phyloP scores from a whole-genome alignment of 1,140 invertebrate species.

The Brachystomella parvula region DNA sequence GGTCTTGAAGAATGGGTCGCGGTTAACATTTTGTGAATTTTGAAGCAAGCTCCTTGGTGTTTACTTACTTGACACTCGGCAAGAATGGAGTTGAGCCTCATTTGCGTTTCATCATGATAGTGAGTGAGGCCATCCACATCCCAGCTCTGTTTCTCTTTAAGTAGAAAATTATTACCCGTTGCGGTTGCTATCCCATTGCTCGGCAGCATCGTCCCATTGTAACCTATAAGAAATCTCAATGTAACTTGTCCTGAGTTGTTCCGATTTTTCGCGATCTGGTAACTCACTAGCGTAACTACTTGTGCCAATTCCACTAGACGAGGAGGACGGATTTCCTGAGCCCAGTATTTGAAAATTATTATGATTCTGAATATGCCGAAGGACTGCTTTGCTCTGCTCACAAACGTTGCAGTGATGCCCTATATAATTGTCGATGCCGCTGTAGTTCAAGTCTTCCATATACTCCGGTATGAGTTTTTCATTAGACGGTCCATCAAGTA shows the following conservation, averaged over 20 bases:
- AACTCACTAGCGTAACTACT: conserved; percentile 12
- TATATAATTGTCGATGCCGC: neutral
- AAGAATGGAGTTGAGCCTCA: conserved; percentile 68
- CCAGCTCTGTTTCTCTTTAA: conserved; percentile 13
- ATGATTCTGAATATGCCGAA: neutral
- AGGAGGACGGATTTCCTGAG: conserved; percentile 7
- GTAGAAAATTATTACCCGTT: neutral
- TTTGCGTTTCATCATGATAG: conserved; percentile 66
- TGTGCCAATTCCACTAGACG: conserved; percentile 20
- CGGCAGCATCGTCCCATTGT: conserved; percentile 5
- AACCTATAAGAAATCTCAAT: conserved; percentile 42
- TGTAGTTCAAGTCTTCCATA: neutral
- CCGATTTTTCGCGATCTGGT: conserved; percentile 39
- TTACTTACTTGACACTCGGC: conserved; percentile 60
- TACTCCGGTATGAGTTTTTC: neutral
- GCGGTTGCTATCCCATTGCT: conserved; percentile 10
- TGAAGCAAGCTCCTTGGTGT: too few species aligned
- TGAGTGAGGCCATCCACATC: conserved; percentile 72
- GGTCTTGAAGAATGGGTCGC: too few species aligned
- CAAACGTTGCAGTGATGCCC: neutral
- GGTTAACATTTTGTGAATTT: too few species aligned
- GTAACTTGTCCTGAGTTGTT: conserved; percentile 41
- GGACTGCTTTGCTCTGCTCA: conserved; percentile 7
- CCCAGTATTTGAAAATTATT: neutral
- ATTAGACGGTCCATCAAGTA: neutral